Percentiles rank a stretch among this genome's conserved stretches.
Conservation (phyloP, 92 coral and sea anemone species). For the Heteractis magnifica region DNA sequence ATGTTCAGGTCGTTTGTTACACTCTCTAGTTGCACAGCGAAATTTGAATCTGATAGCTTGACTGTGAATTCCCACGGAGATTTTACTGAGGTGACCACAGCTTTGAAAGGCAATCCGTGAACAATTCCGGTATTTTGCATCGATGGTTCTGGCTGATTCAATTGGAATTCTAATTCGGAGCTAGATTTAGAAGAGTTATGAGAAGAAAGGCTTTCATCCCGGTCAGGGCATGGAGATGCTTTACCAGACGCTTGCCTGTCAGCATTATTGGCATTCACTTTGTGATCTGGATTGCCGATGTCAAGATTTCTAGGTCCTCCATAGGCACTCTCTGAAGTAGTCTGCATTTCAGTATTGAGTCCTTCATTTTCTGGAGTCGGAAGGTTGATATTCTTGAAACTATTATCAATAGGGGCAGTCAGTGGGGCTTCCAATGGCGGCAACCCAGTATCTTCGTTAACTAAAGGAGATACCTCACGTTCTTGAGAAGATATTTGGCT, state of each 20-base stretch:
- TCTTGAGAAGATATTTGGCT: neutral
- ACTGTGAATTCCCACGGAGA: constrained; percentile 56
- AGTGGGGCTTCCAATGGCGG: neutral
- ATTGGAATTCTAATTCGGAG: neutral
- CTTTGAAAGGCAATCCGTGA: constrained; percentile 39
- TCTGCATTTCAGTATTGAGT: neutral
- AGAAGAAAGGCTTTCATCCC: neutral
- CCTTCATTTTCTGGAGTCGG: neutral
- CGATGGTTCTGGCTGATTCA: neutral
- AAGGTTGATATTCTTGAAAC: neutral
- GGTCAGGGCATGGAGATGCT: neutral
- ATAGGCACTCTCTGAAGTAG: neutral
- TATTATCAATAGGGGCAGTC: neutral
- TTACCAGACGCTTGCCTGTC: neutral
- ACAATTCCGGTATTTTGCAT: neutral
- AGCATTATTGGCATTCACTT: neutral
- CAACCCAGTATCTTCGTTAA: neutral
- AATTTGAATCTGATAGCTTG: constrained; percentile 46
- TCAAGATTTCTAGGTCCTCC: neutral
- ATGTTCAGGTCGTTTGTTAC: constrained; percentile 45
- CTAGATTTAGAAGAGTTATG: constrained; percentile 15
- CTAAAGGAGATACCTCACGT: neutral
- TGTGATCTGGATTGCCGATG: neutral
- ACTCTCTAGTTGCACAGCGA: constrained; percentile 41
- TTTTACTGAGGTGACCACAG: constrained; percentile 43